Percentiles rank a stretch among this genome's conserved stretches.
These are phyloP conservation scores for Okapia johnstoni DNA, from an alignment of 2,113 vertebrate species.

Conservation along the genomic window DNA sequence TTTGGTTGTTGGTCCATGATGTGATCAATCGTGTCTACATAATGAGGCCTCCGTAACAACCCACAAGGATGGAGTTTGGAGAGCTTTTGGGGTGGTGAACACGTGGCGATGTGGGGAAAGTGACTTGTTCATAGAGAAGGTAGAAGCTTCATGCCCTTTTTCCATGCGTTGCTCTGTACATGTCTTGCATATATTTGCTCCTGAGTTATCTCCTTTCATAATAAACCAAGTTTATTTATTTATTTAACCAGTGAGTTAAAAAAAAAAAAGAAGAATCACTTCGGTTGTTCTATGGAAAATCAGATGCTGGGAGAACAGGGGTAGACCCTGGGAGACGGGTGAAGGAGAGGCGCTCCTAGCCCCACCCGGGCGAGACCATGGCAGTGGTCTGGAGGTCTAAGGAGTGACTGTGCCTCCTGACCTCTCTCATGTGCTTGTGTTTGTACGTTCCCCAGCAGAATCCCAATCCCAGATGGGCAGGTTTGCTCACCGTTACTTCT, in stretches of 20 bases:
- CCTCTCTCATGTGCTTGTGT: background rate
- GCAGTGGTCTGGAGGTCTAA: background rate
- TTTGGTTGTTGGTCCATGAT: background rate
- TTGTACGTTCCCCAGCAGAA: background rate
- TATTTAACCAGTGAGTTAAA: background rate
- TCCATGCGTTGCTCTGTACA: accelerated
- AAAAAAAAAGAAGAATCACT: background rate
- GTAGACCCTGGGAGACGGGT: background rate
- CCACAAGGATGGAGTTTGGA: background rate
- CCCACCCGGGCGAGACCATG: background rate
- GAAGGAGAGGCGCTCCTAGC: background rate
- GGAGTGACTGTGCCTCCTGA: background rate
- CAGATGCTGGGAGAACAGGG: background rate
- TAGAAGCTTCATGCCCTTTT: background rate
- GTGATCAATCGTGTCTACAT: background rate
- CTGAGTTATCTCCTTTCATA: background rate
- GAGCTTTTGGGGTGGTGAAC: background rate
- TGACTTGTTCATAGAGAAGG: background rate
- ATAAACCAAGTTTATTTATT: background rate
- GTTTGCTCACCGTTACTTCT: background rate
- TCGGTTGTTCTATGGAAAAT: background rate
- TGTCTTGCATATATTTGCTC: background rate
- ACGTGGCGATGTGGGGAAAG: background rate
- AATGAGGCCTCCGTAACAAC: background rate
- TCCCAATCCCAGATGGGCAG: background rate